These are phyloP conservation scores for Cepaea nemoralis DNA, from an alignment of 1,140 invertebrate genomes.

Conservation along the genomic window DNA sequence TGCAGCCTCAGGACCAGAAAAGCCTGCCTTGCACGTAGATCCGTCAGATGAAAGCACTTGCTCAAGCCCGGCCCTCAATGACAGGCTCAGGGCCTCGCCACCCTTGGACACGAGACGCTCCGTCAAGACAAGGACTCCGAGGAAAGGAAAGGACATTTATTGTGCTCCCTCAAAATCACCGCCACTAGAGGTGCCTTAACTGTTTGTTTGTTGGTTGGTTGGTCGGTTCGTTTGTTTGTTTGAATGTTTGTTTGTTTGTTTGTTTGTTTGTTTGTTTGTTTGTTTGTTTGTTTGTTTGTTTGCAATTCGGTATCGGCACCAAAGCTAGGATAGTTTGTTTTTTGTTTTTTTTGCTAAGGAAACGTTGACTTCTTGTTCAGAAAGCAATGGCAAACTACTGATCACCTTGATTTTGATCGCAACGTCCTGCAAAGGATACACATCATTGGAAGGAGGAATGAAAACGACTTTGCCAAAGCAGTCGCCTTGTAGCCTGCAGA, in stretches of 20 bases:
- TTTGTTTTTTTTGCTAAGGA: too few species aligned
- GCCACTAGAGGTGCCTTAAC: background rate
- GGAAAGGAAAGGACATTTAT: slow-evolving; percentile 39
- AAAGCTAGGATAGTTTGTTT: too few species aligned
- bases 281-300: too few species aligned
- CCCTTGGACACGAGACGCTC: slow-evolving; percentile 31
- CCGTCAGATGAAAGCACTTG: slow-evolving; percentile 7
- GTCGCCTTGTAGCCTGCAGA: too few species aligned
- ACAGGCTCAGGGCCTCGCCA: slow-evolving; percentile 33
- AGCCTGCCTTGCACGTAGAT: background rate
- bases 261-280: background rate
- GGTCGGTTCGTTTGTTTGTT: background rate
- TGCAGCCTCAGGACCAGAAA: slow-evolving; percentile 11
- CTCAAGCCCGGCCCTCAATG: slow-evolving; percentile 37
- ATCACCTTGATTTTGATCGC: too few species aligned
- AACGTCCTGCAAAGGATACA: too few species aligned
- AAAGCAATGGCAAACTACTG: too few species aligned
- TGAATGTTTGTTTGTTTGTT: too few species aligned
- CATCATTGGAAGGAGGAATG: too few species aligned
- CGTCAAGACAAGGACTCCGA: slow-evolving; percentile 28
- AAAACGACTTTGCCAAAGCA: too few species aligned
- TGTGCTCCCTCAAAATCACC: slow-evolving; percentile 9
- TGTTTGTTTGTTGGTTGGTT: background rate
- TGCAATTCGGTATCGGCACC: too few species aligned
- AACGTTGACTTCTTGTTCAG: too few species aligned